Evolutionary conservation across 1,140 invertebrate genomes (phyloP).

Genomic region (Pseudomyrmex sp.): DNA sequence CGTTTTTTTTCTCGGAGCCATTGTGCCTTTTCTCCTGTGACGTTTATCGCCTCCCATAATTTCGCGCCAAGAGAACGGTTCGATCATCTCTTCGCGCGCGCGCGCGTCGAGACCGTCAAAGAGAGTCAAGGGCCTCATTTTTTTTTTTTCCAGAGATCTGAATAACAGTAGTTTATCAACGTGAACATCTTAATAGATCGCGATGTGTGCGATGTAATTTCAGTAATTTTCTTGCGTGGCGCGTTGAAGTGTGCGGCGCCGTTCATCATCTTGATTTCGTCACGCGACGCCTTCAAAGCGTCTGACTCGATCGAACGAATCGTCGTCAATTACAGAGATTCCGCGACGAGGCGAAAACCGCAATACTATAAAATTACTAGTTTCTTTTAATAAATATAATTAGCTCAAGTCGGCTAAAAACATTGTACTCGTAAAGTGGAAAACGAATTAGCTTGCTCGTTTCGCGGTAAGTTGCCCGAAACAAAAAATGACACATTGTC

Average conservation of each 20-base stretch:
- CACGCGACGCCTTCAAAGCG: neutral
- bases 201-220: neutral
- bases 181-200: neutral
- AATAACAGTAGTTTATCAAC: conserved; percentile 34
- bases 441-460: neutral
- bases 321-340: neutral
- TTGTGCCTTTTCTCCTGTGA: neutral
- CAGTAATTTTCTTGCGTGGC: neutral
- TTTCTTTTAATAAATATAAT: conserved; percentile 1
- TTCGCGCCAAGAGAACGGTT: neutral
- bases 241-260: neutral
- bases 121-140: neutral
- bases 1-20: no score
- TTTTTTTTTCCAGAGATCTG: neutral
- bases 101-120: neutral
- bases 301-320: neutral
- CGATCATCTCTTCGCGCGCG: neutral
- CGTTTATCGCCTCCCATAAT: conserved; percentile 7
- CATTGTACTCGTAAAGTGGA: neutral
- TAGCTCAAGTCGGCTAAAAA: no score
- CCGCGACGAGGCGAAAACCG: neutral
- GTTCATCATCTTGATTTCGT: conserved; percentile 3
- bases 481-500: no score
- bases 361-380: neutral
- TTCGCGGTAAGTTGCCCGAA: no score